A percentile compares a stretch with the other conserved stretches of the same genome.
Conservation (phyloP, 2,888 invertebrate genomes). For the Melipona bicolor region DNA sequence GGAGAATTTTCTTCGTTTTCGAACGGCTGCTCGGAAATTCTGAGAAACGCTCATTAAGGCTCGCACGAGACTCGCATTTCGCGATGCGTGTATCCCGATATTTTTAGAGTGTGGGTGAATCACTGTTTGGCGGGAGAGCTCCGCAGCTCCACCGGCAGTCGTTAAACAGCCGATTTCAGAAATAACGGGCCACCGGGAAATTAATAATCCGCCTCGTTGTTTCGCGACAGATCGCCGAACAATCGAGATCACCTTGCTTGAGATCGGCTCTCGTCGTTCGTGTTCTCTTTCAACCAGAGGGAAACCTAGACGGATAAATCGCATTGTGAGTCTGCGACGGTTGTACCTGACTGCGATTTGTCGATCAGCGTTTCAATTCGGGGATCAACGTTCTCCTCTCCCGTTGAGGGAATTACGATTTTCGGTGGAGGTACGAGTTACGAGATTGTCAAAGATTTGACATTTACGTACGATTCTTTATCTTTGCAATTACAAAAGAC, state of each 20-base stretch:
- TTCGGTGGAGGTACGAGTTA: too few species aligned
- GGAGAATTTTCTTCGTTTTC: conserved; percentile 34
- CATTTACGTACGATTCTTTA: background rate
- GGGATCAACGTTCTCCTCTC: background rate
- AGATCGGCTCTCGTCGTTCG: background rate
- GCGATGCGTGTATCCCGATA: conserved; percentile 76
- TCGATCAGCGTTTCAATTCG: background rate
- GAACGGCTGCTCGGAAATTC: conserved; percentile 41
- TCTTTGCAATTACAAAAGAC: too few species aligned
- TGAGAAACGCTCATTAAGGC: conserved; percentile 57
- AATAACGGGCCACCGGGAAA: conserved; percentile 78
- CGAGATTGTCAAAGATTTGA: background rate
- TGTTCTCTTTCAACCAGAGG: background rate
- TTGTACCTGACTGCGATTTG: too few species aligned
- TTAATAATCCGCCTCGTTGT: conserved; percentile 77
- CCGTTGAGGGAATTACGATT: background rate
- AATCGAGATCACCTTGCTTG: background rate
- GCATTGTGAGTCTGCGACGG: too few species aligned
- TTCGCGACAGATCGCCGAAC: conserved; percentile 11
- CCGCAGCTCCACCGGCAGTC: conserved; percentile 67
- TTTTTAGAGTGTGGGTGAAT: conserved; percentile 83
- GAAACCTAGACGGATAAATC: background rate
- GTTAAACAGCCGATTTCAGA: conserved; percentile 82
- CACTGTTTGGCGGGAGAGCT: conserved; percentile 77
- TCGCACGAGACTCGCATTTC: conserved; percentile 61